phyloP scores from a whole-genome alignment of 2,797 vertebrate genomes.

The Poecilia gillii region DNA sequence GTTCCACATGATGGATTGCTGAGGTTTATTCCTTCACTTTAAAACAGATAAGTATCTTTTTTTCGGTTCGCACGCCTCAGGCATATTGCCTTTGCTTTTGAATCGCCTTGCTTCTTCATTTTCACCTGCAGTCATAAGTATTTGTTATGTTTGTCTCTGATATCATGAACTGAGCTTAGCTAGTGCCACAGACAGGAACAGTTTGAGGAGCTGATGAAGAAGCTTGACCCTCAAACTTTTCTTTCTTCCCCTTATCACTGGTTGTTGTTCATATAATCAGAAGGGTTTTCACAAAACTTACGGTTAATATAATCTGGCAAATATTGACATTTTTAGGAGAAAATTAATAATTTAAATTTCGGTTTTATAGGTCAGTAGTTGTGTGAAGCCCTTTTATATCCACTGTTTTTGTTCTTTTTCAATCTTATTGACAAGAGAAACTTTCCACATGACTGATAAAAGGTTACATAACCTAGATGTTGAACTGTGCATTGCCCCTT shows the following conservation, averaged over 20 bases:
- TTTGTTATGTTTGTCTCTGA: not conserved
- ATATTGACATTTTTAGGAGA: not conserved
- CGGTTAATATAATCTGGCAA: not conserved
- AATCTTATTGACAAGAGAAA: not conserved
- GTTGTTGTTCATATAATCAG: not conserved
- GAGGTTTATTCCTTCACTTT: conserved; percentile 8
- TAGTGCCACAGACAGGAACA: not conserved
- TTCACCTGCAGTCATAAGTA: not conserved
- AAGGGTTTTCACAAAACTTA: not conserved
- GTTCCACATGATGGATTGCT: conserved; percentile 34
- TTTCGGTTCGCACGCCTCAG: conserved; percentile 9
- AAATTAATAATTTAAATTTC: not conserved
- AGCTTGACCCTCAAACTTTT: not conserved
- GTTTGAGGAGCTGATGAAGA: not conserved
- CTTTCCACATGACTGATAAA: not conserved
- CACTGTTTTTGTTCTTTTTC: not conserved
- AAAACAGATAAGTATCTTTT: conserved; percentile 16
- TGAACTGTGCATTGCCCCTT: not conserved
- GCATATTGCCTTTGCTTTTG: conserved; percentile 3
- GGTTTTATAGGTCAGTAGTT: not conserved
- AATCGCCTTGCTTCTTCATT: not conserved
- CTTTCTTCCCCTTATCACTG: not conserved
- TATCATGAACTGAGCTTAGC: not conserved
- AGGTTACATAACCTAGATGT: not conserved
- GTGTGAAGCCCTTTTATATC: no score